These are phyloP conservation scores for Bovichtus variegatus DNA, from an alignment of 2,797 vertebrate genomes.

Conservation along the genomic window DNA sequence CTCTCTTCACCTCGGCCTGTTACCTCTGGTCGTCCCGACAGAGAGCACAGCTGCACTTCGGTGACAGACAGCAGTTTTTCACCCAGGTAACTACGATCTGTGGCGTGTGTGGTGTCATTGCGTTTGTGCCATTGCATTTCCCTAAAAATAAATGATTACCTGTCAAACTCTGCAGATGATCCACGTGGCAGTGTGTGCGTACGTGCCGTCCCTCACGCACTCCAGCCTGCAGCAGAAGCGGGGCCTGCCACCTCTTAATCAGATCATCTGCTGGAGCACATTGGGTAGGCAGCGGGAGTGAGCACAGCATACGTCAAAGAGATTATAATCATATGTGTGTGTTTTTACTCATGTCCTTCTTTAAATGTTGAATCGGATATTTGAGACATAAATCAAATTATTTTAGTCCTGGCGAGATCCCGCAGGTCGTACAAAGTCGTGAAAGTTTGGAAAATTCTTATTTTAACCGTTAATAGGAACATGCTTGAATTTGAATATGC, in stretches of 20 bases:
- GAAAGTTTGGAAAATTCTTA: too few species aligned
- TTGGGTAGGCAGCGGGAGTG: constrained; percentile 84
- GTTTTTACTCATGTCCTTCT: not conserved
- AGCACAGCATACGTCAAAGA: not conserved
- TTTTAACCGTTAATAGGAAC: too few species aligned
- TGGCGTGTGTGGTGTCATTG: not conserved
- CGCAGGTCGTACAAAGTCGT: too few species aligned
- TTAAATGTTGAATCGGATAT: not conserved
- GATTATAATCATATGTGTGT: not conserved
- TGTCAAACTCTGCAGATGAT: constrained; percentile 85
- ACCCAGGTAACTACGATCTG: constrained; percentile 86
- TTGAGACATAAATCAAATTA: not conserved
- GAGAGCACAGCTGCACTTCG: constrained; percentile 65
- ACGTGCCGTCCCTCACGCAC: constrained; percentile 89
- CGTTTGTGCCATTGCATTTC: constrained; percentile 4
- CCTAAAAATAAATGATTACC: constrained; percentile 21
- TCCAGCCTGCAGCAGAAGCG: constrained; percentile 90
- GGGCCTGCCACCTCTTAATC: constrained; percentile 91
- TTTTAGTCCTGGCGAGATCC: not conserved
- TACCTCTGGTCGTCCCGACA: constrained; percentile 83
- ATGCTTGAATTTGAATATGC: too few species aligned
- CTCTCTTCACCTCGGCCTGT: constrained; percentile 85
- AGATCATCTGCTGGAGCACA: constrained; percentile 92
- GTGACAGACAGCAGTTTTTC: constrained; percentile 82
- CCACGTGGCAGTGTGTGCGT: constrained; percentile 86